Percentiles rank a stretch among this genome's conserved stretches.
phyloP scores from a whole-genome alignment of 2,888 invertebrate genomes.

The Gerris lacustris region DNA sequence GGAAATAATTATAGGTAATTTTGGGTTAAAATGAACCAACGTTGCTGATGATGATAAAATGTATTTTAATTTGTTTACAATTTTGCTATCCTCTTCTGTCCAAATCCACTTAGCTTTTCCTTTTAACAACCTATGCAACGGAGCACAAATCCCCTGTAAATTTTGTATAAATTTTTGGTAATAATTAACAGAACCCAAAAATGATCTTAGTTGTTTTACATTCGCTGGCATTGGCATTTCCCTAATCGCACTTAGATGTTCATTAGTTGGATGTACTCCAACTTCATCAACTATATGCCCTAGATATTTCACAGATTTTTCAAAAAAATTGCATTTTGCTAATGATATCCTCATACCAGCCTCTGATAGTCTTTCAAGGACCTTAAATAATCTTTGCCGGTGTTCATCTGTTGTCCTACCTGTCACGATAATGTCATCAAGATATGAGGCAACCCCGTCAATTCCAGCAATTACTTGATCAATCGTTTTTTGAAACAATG shows the following conservation, averaged over 20 bases:
- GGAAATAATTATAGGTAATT: neutral
- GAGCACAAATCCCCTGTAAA: slow-evolving; percentile 9
- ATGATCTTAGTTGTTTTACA: neutral
- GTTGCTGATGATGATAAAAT: too few species aligned
- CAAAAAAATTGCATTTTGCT: too few species aligned
- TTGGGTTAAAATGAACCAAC: too few species aligned
- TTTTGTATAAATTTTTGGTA: slow-evolving; percentile 7
- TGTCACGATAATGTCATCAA: slow-evolving; percentile 11
- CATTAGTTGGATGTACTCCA: too few species aligned
- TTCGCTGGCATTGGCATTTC: neutral
- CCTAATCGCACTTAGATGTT: too few species aligned
- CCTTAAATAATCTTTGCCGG: slow-evolving; percentile 5
- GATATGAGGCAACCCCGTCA: neutral
- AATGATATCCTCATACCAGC: neutral
- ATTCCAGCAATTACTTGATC: slow-evolving; percentile 8
- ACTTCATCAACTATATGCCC: too few species aligned
- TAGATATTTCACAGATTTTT: too few species aligned
- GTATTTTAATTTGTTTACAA: neutral
- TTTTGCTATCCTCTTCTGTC: slow-evolving; percentile 7
- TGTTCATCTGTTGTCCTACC: slow-evolving; percentile 11
- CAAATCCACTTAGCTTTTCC: slow-evolving; percentile 8
- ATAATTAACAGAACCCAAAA: slow-evolving; percentile 6
- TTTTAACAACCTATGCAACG: slow-evolving; percentile 6
- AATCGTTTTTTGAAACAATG: slow-evolving; percentile 6
- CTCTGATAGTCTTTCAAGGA: neutral